Percentiles rank a stretch among this genome's conserved stretches.
These are phyloP conservation scores for Ricordea florida DNA, from an alignment of 92 coral and sea anemone genomes.

Conservation along the genomic window DNA sequence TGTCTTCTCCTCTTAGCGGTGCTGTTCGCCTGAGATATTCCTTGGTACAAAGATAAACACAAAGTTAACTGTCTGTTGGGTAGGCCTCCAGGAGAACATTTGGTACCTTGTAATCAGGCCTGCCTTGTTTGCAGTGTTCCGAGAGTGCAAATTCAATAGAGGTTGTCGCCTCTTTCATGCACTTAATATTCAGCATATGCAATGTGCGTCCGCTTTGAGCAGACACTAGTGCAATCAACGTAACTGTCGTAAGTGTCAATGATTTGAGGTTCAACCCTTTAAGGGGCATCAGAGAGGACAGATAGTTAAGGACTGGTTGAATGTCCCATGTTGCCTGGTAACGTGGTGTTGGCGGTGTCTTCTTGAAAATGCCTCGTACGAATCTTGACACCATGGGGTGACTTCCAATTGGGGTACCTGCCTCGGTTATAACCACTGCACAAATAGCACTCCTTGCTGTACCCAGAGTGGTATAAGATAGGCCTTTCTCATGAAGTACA, in stretches of 20 bases:
- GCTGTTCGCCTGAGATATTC: slow-evolving; percentile 40
- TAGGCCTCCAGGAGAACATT: slow-evolving; percentile 14
- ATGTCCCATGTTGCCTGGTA: slow-evolving; percentile 45
- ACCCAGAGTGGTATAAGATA: slow-evolving; percentile 31
- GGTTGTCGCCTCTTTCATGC: slow-evolving; percentile 4
- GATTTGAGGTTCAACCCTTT: not conserved
- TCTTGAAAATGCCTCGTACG: slow-evolving; percentile 43
- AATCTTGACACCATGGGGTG: slow-evolving; percentile 39
- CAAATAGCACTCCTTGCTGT: slow-evolving; percentile 60
- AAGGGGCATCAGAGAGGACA: too few relatives aligned
- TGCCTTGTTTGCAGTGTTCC: slow-evolving; percentile 13
- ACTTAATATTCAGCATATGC: slow-evolving; percentile 13
- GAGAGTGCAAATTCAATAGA: not conserved
- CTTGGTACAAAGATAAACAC: slow-evolving; percentile 19
- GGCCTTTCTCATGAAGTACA: slow-evolving; percentile 13
- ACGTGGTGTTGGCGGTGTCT: slow-evolving; percentile 36
- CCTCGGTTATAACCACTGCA: slow-evolving; percentile 33
- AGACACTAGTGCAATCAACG: slow-evolving; percentile 10
- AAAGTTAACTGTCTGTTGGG: slow-evolving; percentile 8
- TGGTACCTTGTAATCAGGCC: not conserved
- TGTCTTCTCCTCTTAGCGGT: slow-evolving; percentile 30
- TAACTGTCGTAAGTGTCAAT: not conserved
- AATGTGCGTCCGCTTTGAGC: slow-evolving; percentile 35
- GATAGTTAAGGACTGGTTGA: slow-evolving; percentile 22
- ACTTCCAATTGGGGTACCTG: slow-evolving; percentile 22